Evolutionary conservation across 2,888 invertebrate genomes (phyloP).

Genomic region (Rosalia funebris): DNA sequence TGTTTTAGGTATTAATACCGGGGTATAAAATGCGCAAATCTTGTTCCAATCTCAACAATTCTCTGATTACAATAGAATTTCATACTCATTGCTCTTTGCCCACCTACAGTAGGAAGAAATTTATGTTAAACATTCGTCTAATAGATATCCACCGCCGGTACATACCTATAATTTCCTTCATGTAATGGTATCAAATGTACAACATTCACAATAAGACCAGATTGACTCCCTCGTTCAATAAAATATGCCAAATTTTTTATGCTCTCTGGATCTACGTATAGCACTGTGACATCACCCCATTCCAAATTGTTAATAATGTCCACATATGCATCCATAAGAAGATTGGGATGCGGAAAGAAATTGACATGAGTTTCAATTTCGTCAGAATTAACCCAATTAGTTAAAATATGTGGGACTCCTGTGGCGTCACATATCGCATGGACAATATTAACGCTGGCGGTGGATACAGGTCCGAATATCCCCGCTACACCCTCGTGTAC

Average conservation of each 20-base stretch:
- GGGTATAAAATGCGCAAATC: too few species aligned
- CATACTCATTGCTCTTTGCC: too few species aligned
- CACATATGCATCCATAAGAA: conserved; percentile 49
- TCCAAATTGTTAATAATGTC: conserved; percentile 64
- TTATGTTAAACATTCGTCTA: too few species aligned
- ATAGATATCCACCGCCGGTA: too few species aligned
- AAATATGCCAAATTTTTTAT: conserved; percentile 66
- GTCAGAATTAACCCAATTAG: conserved; percentile 28
- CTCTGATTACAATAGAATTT: too few species aligned
- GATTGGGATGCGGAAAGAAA: conserved; percentile 69
- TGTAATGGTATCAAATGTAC: too few species aligned
- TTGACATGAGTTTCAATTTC: conserved; percentile 59
- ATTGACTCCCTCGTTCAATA: conserved; percentile 63
- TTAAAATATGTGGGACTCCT: conserved; percentile 33
- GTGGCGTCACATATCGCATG: conserved; percentile 29
- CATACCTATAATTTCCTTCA: too few species aligned
- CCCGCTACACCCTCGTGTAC: conserved; percentile 68
- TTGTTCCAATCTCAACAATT: too few species aligned
- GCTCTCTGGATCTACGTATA: conserved; percentile 69
- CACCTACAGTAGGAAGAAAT: too few species aligned
- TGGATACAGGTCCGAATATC: conserved; percentile 32
- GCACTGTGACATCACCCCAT: conserved; percentile 59
- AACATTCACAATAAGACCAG: too few species aligned
- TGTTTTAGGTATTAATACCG: too few species aligned
- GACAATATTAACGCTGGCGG: conserved; percentile 28